Evolutionary conservation across 2,888 invertebrate species (phyloP).

Genomic region (Folsomia manolachei): DNA sequence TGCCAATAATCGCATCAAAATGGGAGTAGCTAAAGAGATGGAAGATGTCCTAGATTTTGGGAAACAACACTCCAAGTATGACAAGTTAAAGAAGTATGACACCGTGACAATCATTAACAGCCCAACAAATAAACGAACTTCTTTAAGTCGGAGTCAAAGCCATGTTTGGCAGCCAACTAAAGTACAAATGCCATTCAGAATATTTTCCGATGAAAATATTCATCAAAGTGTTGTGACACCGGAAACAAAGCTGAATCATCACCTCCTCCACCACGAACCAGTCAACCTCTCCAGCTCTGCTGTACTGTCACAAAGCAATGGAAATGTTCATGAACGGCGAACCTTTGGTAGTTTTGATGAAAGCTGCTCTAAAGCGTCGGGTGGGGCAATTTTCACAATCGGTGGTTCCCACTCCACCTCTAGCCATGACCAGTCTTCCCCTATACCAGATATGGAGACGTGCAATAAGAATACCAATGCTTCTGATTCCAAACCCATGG

Average conservation of each 20-base stretch:
- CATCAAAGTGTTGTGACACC: slow-evolving; percentile 24
- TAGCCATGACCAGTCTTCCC: not conserved
- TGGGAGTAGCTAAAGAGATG: slow-evolving; percentile 40
- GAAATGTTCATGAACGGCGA: not conserved
- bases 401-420: not conserved
- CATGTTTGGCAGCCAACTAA: slow-evolving; percentile 45
- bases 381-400: not conserved
- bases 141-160: slow-evolving; percentile 47
- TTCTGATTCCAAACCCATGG: slow-evolving; percentile 22
- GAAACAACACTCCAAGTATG: slow-evolving; percentile 21
- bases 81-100: slow-evolving; percentile 43
- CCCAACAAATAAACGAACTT: slow-evolving; percentile 28
- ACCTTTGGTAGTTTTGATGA: not conserved
- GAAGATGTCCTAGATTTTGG: slow-evolving; percentile 25
- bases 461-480: not conserved
- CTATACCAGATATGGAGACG: too few species aligned
- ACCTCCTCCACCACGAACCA: not conserved
- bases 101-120: slow-evolving; percentile 43
- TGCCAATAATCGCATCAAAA: slow-evolving; percentile 32
- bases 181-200: slow-evolving; percentile 26
- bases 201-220: slow-evolving; percentile 46
- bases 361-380: not conserved
- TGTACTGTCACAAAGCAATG: not conserved
- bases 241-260: not conserved
- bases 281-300: not conserved